phyloP scores from a whole-genome alignment of 2,113 vertebrate species.

The Indri indri region DNA sequence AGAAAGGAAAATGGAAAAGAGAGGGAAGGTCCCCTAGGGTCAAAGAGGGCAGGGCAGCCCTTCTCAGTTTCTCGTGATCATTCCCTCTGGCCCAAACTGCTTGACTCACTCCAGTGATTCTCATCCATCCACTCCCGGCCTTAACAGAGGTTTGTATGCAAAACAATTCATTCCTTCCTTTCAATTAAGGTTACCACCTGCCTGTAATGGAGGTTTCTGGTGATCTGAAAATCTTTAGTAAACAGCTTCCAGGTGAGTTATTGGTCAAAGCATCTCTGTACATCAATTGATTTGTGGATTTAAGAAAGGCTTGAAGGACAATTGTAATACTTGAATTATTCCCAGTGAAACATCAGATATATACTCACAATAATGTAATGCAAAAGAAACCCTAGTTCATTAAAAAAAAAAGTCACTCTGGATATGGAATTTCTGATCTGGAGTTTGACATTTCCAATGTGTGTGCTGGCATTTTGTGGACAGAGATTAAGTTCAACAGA shows the following conservation, averaged over 20 bases:
- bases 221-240: not conserved
- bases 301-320: not conserved
- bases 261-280: not conserved
- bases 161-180: not conserved
- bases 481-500: not conserved
- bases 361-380: not conserved
- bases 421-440: not conserved
- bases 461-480: not conserved
- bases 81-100: not conserved
- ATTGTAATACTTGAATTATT: not conserved
- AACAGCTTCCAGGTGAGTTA: not conserved
- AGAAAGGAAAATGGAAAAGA: not conserved
- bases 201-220: not conserved
- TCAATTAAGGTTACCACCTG: not conserved
- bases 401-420: not conserved
- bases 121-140: not conserved
- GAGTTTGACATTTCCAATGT: not conserved
- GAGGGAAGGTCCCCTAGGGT: not conserved
- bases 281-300: not conserved
- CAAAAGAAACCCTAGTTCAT: not conserved
- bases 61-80: not conserved
- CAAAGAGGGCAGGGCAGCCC: not conserved
- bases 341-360: not conserved
- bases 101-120: rapidly evolving
- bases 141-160: not conserved